Conservation (phyloP, 2,888 invertebrate genomes). For the Camponotus fellah region DNA sequence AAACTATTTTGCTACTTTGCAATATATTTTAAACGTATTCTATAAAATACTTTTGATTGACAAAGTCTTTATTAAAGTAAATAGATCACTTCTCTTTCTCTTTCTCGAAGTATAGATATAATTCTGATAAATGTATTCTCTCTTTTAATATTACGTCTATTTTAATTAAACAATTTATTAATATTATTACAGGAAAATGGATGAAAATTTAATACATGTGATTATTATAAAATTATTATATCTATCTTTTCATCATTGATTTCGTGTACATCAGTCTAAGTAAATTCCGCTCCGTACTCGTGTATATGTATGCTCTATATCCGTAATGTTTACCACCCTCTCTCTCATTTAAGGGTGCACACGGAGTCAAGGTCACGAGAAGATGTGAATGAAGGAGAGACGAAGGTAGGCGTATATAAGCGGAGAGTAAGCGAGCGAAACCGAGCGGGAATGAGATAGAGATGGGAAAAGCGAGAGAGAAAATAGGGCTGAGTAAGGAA, state of each 20-base stretch:
- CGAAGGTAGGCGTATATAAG: slow-evolving; percentile 67
- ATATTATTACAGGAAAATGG: not conserved
- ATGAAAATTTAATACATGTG: not conserved
- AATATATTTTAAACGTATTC: not conserved
- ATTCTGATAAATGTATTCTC: not conserved
- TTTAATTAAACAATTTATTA: not conserved
- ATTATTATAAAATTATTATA: not conserved
- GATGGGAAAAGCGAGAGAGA: slow-evolving; percentile 75
- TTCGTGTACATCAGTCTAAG: slow-evolving; percentile 43
- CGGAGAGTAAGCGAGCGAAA: slow-evolving; percentile 57
- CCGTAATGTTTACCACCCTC: slow-evolving; percentile 74
- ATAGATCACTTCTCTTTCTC: not conserved
- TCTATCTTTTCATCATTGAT: not conserved
- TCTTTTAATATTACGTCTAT: not conserved
- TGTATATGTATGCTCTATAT: slow-evolving; percentile 71
- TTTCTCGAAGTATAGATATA: not conserved
- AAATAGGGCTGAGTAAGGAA: slow-evolving; percentile 73
- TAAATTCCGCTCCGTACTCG: slow-evolving; percentile 38
- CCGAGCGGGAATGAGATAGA: slow-evolving; percentile 69
- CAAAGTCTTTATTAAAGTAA: not conserved
- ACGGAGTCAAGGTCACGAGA: slow-evolving; percentile 74
- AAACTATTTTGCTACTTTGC: not conserved
- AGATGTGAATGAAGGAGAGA: slow-evolving; percentile 78
- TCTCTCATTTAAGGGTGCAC: slow-evolving; percentile 79
- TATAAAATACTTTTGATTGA: not conserved